A percentile compares a stretch with the other conserved stretches of the same genome.
phyloP scores from a whole-genome alignment of 2,797 vertebrate species.

The Lophura swinhoii region DNA sequence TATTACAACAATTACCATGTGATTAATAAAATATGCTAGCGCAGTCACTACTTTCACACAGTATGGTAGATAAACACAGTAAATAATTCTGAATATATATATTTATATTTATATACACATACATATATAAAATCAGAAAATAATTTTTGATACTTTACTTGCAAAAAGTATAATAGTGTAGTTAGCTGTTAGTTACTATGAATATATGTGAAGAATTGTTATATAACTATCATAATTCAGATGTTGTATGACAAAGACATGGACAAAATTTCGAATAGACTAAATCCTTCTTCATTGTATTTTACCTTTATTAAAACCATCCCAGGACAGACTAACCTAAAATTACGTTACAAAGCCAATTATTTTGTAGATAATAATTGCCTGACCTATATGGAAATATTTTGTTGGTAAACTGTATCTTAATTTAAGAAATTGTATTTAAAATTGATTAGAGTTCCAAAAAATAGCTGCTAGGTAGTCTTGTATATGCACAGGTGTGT shows the following conservation, averaged over 20 bases:
- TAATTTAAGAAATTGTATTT: neutral
- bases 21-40: constrained; percentile 53
- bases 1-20: constrained; percentile 21
- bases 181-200: constrained; percentile 10
- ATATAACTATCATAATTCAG: neutral
- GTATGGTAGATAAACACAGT: constrained; percentile 25
- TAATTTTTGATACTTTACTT: constrained; percentile 29
- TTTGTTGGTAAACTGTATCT: neutral
- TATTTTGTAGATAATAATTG: neutral
- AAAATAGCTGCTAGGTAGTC: neutral
- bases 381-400: neutral
- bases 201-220: neutral
- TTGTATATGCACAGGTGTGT: accelerated
- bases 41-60: neutral
- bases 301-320: neutral
- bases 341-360: neutral
- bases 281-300: neutral
- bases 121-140: neutral
- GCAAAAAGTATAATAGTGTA: neutral
- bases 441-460: neutral
- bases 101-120: too few relatives aligned
- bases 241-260: neutral
- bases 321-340: neutral
- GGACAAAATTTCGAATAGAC: neutral
- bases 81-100: constrained; percentile 5